Base-by-base conservation (phyloP, 2,888 invertebrate species). In the Apamea sordens region DNA sequence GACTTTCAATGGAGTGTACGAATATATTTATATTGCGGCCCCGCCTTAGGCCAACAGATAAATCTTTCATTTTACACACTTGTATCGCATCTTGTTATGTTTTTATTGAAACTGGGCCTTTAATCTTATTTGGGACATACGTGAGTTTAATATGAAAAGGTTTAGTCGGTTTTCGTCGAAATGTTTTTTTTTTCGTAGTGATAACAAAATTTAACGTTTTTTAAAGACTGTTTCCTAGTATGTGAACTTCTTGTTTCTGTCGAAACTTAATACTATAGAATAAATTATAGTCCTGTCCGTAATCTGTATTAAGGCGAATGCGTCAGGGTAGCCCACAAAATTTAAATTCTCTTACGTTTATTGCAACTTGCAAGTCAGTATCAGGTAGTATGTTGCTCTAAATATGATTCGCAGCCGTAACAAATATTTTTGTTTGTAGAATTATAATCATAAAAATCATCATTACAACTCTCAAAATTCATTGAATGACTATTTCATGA, bases 51-150 rank as follows among this genome's bases (percentile, higher is more conserved):
- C 86, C 82, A 80, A 86, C 84, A 92, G 92, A 95, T 95, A 95
- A 95, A 95, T 94, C 94, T 94, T 95, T 94, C 92, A 93, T 95
- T 94, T 95, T 93, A 93, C 94, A 94, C 93, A 91, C 91, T 88
- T n/a, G n/a, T n/a, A n/a, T n/a, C n/a, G 90, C 90, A 90, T 92
- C 91, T 93, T 91, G 93, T 95, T 93, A 95, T 93, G 90, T 93
- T 94, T 94, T 94, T 94, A 95, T 94, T 94, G 94, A 93, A 94
- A 75, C 32, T 86, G 85, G 86, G 77, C 86, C 89, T 89, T 91
- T 92, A 92, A 93, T 93, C 90, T 91, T 91, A 86, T 93, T 92
- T 89, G 44, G 73, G 84, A 81, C 72, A 79, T 77, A 86, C 83
- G 89, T 86, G 89, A 89, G 79, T 67, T 76, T 74, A 32, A 70